Evolutionary conservation across 2,888 invertebrate genomes (phyloP).

Genomic region (Amaurobius ferox): DNA sequence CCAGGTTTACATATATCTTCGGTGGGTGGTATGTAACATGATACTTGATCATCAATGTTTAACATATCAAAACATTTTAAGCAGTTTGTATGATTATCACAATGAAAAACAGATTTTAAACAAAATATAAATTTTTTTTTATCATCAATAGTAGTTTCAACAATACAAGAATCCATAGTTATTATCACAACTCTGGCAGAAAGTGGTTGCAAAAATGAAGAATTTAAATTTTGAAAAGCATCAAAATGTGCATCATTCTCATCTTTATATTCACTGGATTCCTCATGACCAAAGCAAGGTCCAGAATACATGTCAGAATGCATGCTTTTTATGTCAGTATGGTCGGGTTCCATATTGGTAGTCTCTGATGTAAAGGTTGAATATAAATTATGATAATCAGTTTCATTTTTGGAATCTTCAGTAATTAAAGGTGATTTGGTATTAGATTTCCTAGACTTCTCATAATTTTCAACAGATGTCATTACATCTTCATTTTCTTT

Average conservation of each 20-base stretch:
- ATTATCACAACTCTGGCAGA: conserved; percentile 34
- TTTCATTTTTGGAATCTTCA: no score
- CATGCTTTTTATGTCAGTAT: no score
- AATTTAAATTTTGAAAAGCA: neutral
- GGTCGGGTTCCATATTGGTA: no score
- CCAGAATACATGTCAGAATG: no score
- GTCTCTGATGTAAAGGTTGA: no score
- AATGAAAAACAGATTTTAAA: conserved; percentile 35
- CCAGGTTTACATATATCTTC: conserved; percentile 3
- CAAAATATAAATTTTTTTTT: conserved; percentile 36
- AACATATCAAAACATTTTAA: conserved; percentile 31
- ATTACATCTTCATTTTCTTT: no score
- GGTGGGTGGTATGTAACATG: conserved; percentile 32
- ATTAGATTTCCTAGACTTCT: no score
- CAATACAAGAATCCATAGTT: conserved; percentile 41
- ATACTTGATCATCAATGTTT: conserved; percentile 26
- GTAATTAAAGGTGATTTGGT: no score
- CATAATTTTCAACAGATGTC: no score
- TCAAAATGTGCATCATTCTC: neutral
- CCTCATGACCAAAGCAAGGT: no score
- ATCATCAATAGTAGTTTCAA: conserved; percentile 11
- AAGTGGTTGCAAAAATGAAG: conserved; percentile 28
- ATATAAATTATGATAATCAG: no score
- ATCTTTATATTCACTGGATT: neutral
- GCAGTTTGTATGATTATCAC: conserved; percentile 38